Percentiles rank a stretch among this genome's conserved stretches.
phyloP scores from a whole-genome alignment of 64 coral and sea anemone genomes.

The Actinia equina region DNA sequence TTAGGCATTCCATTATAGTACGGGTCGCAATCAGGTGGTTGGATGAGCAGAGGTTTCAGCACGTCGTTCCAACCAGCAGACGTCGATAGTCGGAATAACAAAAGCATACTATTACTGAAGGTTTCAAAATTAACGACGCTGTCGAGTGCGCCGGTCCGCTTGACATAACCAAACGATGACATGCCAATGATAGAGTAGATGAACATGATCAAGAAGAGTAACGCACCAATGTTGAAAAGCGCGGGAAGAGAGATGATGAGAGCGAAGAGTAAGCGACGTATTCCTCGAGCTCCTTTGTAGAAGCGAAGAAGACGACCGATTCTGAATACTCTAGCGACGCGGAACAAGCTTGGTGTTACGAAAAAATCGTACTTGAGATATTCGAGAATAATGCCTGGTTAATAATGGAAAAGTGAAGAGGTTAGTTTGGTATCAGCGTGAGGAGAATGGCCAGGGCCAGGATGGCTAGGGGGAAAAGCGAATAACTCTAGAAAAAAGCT shows the following conservation, averaged over 20 bases:
- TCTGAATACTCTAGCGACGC: conserved; percentile 83
- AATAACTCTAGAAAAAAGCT: no score
- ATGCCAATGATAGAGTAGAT: conserved; percentile 95
- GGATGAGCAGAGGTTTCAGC: conserved; percentile 61
- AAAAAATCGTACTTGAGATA: conserved; percentile 71
- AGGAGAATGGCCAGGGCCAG: neutral
- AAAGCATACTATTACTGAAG: conserved; percentile 79
- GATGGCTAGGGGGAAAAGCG: no score
- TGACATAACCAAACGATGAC: conserved; percentile 95
- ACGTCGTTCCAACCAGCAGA: conserved; percentile 97
- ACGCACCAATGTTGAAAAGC: conserved; percentile 84
- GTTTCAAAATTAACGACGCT: conserved; percentile 94
- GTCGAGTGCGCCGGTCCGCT: conserved; percentile 82
- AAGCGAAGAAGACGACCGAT: conserved; percentile 88
- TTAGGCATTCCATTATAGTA: conserved; percentile 51
- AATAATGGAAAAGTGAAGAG: neutral
- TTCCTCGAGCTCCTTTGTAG: conserved; percentile 89
- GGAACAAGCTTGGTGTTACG: conserved; percentile 80
- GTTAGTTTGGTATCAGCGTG: neutral
- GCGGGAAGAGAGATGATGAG: conserved; percentile 90
- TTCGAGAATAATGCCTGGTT: conserved; percentile 87
- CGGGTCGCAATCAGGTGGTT: conserved; percentile 75
- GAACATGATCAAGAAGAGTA: conserved; percentile 89
- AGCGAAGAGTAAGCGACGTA: conserved; percentile 79
- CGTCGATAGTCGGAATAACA: conserved; percentile 82